Base-by-base conservation (phyloP, 2,888 invertebrate species). In the Chironomus tentans region DNA sequence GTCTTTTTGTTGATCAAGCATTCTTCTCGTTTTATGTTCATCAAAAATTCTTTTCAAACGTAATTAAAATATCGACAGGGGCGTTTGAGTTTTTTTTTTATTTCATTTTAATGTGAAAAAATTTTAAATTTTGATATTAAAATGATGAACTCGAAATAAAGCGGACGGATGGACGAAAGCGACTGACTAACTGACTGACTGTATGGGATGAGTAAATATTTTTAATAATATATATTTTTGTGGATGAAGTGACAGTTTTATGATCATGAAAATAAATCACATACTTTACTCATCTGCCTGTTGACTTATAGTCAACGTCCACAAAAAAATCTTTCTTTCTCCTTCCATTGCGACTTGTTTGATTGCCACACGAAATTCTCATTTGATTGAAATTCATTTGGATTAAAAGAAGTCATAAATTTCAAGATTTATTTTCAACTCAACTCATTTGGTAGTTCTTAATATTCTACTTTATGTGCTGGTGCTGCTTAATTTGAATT, bases 211-310 rank as follows among this genome's bases (percentile, higher is more conserved):
- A 15, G 56, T 56, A 18, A 56, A 18, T n/a, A 56, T 38, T 70
- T 28, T 70, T 70, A 70, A 70, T 70, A 50, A 70, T 46, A 38
- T 38, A 38, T 38, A 38, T 38, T 38, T 38, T 38, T 46, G 21
- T 18, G n/a, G 48, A 22, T n/a, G 22, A 72, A 72, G 72, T 72
- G 72, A 72, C 72, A 72, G 28, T 61, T 72, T 72, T 62, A 72
- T 50, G 72, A 72, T 24, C 21, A 28, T 21, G 18, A 46, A 15
- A 38, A 72, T 72, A 72, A 72, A 72, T 72, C 72, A 72, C 50
- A 13, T 12, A 72, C 72, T 72, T 72, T 72, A 72, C 62, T 24
- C 50, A 12, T 61, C 15, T 70, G 21, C 5, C 50, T 50, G 18
- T 15, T 56, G 56, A 38, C 38, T 38, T 38, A 38, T 38, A 38